A percentile compares a stretch with the other conserved stretches of the same genome.
Evolutionary conservation across 2,113 vertebrate species (phyloP).

Genomic region (Promerops cafer): DNA sequence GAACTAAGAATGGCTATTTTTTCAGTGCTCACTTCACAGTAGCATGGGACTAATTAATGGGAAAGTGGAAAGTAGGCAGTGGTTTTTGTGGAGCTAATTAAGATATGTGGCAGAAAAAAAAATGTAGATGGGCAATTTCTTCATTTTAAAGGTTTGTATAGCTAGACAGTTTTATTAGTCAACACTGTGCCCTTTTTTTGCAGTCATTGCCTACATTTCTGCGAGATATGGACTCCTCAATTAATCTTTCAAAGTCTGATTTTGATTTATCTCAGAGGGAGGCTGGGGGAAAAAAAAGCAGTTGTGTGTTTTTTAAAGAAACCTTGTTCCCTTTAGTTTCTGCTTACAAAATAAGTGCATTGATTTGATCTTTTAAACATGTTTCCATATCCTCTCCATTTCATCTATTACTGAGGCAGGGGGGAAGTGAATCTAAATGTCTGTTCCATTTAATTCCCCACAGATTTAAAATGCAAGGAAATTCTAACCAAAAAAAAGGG

Average conservation of each 20-base stretch:
- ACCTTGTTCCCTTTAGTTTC: not conserved
- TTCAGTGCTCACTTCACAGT: not conserved
- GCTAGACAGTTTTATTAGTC: constrained; percentile 24
- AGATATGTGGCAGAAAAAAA: constrained; percentile 7
- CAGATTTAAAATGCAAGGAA: constrained; percentile 43
- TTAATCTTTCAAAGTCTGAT: constrained; percentile 34
- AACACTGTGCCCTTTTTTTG: not conserved
- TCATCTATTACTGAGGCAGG: not conserved
- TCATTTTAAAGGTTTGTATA: constrained; percentile 23
- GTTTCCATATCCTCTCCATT: not conserved
- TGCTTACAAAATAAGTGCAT: constrained; percentile 37
- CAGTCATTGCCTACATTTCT: not conserved
- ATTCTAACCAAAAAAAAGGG: not conserved
- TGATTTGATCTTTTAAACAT: constrained; percentile 34
- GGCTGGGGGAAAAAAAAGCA: not conserved
- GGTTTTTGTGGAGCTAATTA: constrained; percentile 17
- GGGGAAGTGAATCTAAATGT: constrained; percentile 5
- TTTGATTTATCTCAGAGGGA: constrained; percentile 34
- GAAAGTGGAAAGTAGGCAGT: not conserved
- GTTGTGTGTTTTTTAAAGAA: not conserved
- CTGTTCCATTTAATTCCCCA: not conserved
- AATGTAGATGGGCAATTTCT: not conserved
- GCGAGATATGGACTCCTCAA: not conserved
- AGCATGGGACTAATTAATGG: constrained; percentile 6
- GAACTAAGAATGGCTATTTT: not conserved